These are phyloP conservation scores for Orientallactaga sibirica DNA, from an alignment of 2,797 vertebrate genomes.

Conservation along the genomic window DNA sequence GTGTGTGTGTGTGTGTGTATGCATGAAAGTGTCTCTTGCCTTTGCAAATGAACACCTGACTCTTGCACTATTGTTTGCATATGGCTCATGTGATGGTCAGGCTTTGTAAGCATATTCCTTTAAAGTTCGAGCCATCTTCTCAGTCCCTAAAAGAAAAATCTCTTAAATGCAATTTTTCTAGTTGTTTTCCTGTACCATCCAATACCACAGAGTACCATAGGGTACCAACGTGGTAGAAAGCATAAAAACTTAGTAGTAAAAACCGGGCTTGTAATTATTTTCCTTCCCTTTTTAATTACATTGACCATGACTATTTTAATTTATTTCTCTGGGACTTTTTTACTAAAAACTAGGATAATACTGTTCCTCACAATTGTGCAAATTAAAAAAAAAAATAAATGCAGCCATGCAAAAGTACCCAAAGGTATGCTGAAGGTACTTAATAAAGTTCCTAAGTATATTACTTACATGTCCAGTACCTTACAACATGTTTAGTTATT, in stretches of 20 bases:
- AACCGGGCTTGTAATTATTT: not conserved
- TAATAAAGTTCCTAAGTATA: not conserved
- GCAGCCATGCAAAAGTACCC: not conserved
- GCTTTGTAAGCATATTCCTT: too few relatives aligned
- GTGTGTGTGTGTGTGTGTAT: too few relatives aligned
- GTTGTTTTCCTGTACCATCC: not conserved
- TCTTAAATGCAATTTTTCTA: not conserved
- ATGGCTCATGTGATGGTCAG: too few relatives aligned
- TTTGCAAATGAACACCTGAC: too few relatives aligned
- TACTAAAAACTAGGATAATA: not conserved
- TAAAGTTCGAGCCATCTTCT: too few relatives aligned
- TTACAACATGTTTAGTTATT: not conserved
- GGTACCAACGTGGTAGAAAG: not conserved
- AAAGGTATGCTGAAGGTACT: not conserved
- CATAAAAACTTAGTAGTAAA: not conserved
- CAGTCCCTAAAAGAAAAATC: not conserved
- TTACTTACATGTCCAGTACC: not conserved
- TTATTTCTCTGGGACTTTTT: not conserved
- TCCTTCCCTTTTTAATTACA: not conserved
- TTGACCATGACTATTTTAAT: not conserved
- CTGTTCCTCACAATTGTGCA: not conserved
- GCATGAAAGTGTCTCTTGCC: too few relatives aligned
- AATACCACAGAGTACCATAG: not conserved
- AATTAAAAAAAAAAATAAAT: not conserved
- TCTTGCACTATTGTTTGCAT: too few relatives aligned